Percentiles rank a stretch among this genome's conserved stretches.
phyloP scores from a whole-genome alignment of 1,140 invertebrate genomes.

The Macrobrachium rosenbergii region DNA sequence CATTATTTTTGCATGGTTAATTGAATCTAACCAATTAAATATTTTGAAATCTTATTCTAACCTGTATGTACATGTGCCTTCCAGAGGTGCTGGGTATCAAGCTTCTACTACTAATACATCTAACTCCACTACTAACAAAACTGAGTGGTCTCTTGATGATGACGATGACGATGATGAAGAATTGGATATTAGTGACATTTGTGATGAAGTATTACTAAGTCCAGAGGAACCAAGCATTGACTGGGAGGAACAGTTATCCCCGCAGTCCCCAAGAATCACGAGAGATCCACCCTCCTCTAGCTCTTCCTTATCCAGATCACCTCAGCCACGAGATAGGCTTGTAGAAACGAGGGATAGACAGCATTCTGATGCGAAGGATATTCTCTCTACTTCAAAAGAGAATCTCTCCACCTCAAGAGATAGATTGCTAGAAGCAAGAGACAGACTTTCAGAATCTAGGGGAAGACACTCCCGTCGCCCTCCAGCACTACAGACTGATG shows the following conservation, averaged over 20 bases:
- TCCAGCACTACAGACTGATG: slow-evolving; percentile 8
- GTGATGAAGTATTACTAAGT: slow-evolving; percentile 47
- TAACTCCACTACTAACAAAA: slow-evolving; percentile 20
- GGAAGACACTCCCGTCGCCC: slow-evolving; percentile 20
- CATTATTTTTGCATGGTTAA: background rate
- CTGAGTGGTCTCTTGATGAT: slow-evolving; percentile 48
- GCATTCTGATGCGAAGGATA: slow-evolving; percentile 16
- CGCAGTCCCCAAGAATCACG: slow-evolving; percentile 38
- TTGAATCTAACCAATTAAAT: background rate
- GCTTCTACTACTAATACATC: slow-evolving; percentile 43
- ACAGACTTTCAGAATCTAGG: slow-evolving; percentile 18
- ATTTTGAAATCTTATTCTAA: background rate
- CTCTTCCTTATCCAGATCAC: slow-evolving; percentile 15
- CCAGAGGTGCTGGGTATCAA: slow-evolving; percentile 35
- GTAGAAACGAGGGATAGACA: slow-evolving; percentile 6
- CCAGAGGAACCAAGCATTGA: slow-evolving; percentile 53
- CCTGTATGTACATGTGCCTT: slow-evolving; percentile 33
- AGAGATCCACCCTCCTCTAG: slow-evolving; percentile 15
- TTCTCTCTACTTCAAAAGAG: slow-evolving; percentile 26
- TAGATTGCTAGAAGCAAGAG: slow-evolving; percentile 13
- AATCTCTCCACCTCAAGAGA: slow-evolving; percentile 23
- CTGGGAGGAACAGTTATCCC: slow-evolving; percentile 55
- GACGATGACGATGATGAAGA: slow-evolving; percentile 38
- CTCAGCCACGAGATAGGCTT: slow-evolving; percentile 29
- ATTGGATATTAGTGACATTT: slow-evolving; percentile 52